A percentile compares a stretch with the other conserved stretches of the same genome.
These are phyloP conservation scores for Artibeus lituratus DNA, from an alignment of 2,797 vertebrate genomes.

Conservation along the genomic window DNA sequence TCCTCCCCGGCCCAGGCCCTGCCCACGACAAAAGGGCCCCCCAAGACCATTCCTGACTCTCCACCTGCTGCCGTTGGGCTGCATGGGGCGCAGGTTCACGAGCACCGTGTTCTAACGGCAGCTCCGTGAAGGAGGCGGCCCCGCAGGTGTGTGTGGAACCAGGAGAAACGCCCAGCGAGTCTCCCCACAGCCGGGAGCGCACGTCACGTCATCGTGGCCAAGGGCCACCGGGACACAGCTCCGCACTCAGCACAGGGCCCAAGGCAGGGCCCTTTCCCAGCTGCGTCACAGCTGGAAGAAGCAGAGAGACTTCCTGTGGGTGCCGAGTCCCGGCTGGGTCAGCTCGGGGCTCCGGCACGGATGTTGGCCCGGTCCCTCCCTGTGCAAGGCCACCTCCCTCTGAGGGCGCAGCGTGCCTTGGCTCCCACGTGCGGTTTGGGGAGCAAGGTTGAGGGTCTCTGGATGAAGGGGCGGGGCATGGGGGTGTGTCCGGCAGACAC, in stretches of 20 bases:
- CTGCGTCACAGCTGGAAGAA: background rate
- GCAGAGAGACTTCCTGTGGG: background rate
- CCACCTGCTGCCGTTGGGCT: background rate
- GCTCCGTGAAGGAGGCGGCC: background rate
- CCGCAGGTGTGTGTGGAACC: background rate
- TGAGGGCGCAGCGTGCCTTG: background rate
- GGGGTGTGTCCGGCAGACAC: background rate
- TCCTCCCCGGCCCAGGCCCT: background rate
- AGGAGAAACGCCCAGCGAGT: background rate
- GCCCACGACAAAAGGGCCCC: background rate
- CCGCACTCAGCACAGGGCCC: background rate
- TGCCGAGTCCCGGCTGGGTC: accelerated
- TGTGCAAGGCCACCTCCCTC: background rate
- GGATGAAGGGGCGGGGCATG: background rate
- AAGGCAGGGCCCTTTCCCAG: background rate
- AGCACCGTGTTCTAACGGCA: background rate
- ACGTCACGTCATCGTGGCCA: slow-evolving; percentile 43
- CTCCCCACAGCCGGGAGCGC: too few species aligned
- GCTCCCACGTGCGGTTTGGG: background rate
- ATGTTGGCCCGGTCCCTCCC: background rate
- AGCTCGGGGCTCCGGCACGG: background rate
- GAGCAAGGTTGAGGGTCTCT: background rate
- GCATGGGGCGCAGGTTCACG: background rate
- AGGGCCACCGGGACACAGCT: slow-evolving; percentile 8
- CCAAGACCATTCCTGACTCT: background rate